Base-by-base conservation (phyloP, 2,888 invertebrate species). In the Blastobasis adustella region DNA sequence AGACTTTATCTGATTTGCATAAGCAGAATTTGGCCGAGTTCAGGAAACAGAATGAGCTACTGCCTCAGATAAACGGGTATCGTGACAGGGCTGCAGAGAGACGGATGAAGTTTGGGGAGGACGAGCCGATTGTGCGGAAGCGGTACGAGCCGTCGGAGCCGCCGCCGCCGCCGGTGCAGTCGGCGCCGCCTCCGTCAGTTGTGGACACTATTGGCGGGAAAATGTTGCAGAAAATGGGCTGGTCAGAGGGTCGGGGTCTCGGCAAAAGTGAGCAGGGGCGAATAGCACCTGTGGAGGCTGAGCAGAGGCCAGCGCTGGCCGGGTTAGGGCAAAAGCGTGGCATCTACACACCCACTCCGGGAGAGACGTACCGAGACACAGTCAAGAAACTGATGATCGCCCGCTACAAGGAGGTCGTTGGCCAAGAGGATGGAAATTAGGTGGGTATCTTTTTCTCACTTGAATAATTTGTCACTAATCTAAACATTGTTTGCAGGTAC, bases 171-270 rank as follows among this genome's bases (percentile, higher is more conserved):
- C 82, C 91, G 0, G 91, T 93, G 0, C 89, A 91, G 54, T 90
- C 79, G 0, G 77, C 80, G 10, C 83, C 86, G 0, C 92, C 76
- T 90, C 95, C 55, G 90, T 97, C 67, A 90, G 96, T 63, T 0
- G 93, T 95, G 0, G 97, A 96, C 62, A 98, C 98, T 65, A 96
- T 98, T 54, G 99, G 99, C 6, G 98, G 95, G 73, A 95, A 96
- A 72, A 90, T 99, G 78, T 79, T 99, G 58, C 98, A 99, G 80
- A 98, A 97, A 83, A 99, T 99, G 99, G 99, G 99, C 5, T 99
- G 99, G 99, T 95, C 95, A 5, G 97, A 97, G 74, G 99, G 99
- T 0, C 94, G 96, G 87, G 99, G 99, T 0, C 87, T 99, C 36
- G 99, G 99, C 0, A 96, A 95, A 75, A 91, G 92, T 50, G 97